Evolutionary conservation across 2,888 invertebrate species (phyloP).

Genomic region (Rhopalosiphum nymphaeae): DNA sequence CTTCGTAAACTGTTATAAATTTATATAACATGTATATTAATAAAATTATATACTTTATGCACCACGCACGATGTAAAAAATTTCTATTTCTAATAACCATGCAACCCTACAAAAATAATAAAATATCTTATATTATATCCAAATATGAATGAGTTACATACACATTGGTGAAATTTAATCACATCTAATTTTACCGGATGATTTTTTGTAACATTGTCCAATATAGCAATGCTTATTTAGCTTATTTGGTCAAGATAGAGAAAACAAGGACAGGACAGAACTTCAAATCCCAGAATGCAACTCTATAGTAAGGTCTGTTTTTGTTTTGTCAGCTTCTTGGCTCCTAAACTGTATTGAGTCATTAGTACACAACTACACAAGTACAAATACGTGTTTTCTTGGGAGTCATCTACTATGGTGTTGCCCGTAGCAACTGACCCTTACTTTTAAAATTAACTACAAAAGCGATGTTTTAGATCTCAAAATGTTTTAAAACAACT

Average conservation of each 20-base stretch:
- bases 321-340: conserved; percentile 61
- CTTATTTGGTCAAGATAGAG: conserved; percentile 39
- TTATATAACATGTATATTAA: not conserved
- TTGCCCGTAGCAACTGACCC: conserved; percentile 60
- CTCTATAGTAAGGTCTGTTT: conserved; percentile 28
- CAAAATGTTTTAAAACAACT: conserved; percentile 1
- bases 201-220: conserved; percentile 11
- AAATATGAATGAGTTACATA: not conserved
- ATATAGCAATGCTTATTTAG: conserved; percentile 53
- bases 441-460: conserved; percentile 48
- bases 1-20: not conserved
- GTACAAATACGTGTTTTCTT: conserved; percentile 54
- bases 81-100: not conserved
- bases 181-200: not conserved
- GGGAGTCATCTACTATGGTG: conserved; percentile 24
- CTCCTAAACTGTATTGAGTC: conserved; percentile 53
- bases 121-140: not conserved
- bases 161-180: not conserved
- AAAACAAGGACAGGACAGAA: conserved; percentile 16
- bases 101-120: not conserved
- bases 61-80: not conserved
- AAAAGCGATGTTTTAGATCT: not conserved
- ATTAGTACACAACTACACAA: conserved; percentile 48
- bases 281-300: not conserved
- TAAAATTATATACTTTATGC: not conserved